A percentile compares a stretch with the other conserved stretches of the same genome.
phyloP scores from a whole-genome alignment of 2,113 vertebrate genomes.

The Accipiter virgatus region DNA sequence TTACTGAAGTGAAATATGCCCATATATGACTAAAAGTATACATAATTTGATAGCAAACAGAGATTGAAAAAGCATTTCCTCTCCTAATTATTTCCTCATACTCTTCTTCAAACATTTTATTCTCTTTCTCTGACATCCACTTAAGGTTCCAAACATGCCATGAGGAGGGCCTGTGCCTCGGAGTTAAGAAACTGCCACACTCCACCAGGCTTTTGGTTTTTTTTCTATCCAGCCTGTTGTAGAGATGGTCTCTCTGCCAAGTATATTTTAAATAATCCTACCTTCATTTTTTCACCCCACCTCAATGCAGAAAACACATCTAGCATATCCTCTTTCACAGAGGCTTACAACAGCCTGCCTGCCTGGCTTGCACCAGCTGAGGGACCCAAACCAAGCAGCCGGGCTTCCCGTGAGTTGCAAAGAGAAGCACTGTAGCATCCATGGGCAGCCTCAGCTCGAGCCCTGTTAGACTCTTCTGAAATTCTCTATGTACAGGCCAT shows the following conservation, averaged over 20 bases:
- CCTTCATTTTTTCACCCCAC: neutral
- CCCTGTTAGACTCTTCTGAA: neutral
- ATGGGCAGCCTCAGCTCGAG: accelerated
- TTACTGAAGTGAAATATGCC: neutral
- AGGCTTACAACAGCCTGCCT: neutral
- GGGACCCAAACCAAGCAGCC: neutral
- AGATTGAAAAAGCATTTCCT: neutral
- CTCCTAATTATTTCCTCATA: neutral
- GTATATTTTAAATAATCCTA: neutral
- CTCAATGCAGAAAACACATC: neutral
- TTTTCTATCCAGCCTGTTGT: neutral
- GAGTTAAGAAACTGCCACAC: neutral
- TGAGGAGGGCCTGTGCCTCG: neutral
- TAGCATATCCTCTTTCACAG: neutral
- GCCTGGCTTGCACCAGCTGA: neutral
- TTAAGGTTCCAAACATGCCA: neutral
- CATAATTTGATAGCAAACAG: neutral
- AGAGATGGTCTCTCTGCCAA: neutral
- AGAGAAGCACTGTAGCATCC: neutral
- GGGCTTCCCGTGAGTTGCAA: neutral
- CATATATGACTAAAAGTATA: neutral
- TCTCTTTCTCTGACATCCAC: neutral
- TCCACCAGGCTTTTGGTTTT: neutral
- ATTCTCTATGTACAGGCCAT: accelerated
- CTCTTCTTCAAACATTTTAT: neutral